Conservation (phyloP, 2,888 invertebrate species). For the Protonemura montana region DNA sequence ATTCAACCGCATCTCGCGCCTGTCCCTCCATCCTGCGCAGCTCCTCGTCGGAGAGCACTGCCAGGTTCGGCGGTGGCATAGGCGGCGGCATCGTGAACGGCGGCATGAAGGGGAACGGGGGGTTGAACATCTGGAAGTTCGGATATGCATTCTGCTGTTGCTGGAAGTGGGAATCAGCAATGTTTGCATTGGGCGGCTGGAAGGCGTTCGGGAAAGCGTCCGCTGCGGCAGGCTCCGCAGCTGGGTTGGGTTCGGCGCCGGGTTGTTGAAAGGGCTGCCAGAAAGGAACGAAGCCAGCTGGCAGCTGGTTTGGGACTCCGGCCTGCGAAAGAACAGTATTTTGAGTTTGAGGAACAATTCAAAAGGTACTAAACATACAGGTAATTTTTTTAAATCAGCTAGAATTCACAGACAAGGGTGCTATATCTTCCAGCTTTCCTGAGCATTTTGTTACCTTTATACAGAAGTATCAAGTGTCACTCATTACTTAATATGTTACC, state of each 20-base stretch:
- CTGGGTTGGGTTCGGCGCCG: slow-evolving; percentile 18
- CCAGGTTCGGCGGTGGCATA: slow-evolving; percentile 77
- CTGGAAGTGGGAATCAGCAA: slow-evolving; percentile 52
- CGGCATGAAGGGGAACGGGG: slow-evolving; percentile 64
- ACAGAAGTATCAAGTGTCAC: too few species aligned
- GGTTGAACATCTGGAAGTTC: slow-evolving; percentile 63
- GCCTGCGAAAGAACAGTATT: neutral
- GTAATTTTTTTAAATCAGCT: too few species aligned
- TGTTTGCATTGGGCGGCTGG: slow-evolving; percentile 17
- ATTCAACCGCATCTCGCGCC: slow-evolving; percentile 87
- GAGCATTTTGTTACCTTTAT: too few species aligned
- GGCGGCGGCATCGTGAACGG: slow-evolving; percentile 68
- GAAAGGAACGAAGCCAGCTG: slow-evolving; percentile 47
- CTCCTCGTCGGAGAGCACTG: slow-evolving; percentile 82
- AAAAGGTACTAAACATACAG: too few species aligned
- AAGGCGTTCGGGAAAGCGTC: neutral
- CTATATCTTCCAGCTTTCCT: too few species aligned
- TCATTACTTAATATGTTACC: too few species aligned
- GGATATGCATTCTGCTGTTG: slow-evolving; percentile 38
- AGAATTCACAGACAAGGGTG: too few species aligned
- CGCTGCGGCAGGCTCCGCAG: slow-evolving; percentile 49
- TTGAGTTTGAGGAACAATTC: too few species aligned
- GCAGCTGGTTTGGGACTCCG: slow-evolving; percentile 44
- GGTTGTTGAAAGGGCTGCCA: slow-evolving; percentile 48
- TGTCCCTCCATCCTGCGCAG: slow-evolving; percentile 88